Evolutionary conservation across 2,888 invertebrate species (phyloP), one percentile per base, ranked within the genome.

Genomic region (Nomada ferruginata): DNA sequence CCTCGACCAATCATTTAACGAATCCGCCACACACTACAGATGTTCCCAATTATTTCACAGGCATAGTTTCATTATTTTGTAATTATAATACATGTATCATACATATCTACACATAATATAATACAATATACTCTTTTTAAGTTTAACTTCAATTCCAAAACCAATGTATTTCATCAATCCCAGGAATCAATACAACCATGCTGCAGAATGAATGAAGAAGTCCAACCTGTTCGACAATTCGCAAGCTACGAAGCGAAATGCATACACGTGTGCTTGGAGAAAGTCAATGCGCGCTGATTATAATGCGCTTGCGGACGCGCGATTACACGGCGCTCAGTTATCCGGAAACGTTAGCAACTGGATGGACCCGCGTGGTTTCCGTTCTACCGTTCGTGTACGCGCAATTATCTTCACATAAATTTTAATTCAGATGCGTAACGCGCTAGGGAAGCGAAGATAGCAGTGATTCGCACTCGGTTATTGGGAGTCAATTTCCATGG

Each of bases 331-430:
- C 13, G 75, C 9, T 36, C 65, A 66, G 65, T 73, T 66, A 20
- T 26, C 66, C 78, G 75, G 79, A 75, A 82, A 74, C 69, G 61
- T 20, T 23, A 61, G 18, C 61, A 74, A 66, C 69, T 26, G 65
- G 23, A 36, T 64, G 68, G 5, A 59, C 64, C 42, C 60, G 29
- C 73, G 69, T 42, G 64, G 60, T 69, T 79, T 65, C 59, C 79
- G 57, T 71, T 47, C 69, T 15, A 42, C 23, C 52, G 66, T 47
- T 26, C 57, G 52, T 26, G 66, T 68, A 70, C 75, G 71, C 59
- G 73, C 76, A 88, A 90, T 90, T 90, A 90, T 89, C 78, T 83
- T 76, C 84, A 86, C 87, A 87, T 89, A 88, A 90, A 90, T 89
- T 89, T 90, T 85, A 86, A 88, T 89, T 88, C 86, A 88, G 86